These are phyloP conservation scores for Kryptolebias ocellatus DNA, from an alignment of 2,797 vertebrate genomes.

Conservation along the genomic window DNA sequence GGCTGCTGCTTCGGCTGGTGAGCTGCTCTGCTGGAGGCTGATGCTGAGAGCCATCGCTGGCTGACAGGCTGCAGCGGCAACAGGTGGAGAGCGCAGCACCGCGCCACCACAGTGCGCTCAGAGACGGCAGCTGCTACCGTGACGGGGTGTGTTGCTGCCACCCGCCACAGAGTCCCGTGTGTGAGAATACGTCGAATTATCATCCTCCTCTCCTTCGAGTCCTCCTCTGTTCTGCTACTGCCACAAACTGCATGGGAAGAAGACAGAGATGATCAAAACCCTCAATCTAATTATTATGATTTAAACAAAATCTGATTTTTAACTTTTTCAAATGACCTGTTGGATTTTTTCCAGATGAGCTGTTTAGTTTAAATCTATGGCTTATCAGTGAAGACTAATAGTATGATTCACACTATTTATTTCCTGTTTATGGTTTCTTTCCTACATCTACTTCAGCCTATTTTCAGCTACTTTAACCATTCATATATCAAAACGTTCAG, in stretches of 20 bases:
- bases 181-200: constrained; percentile 81
- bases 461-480: no score
- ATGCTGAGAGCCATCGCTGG: constrained; percentile 76
- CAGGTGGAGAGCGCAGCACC: constrained; percentile 56
- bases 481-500: no score
- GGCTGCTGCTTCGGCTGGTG: constrained; percentile 73
- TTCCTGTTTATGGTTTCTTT: no score
- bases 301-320: neutral
- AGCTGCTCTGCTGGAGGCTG: constrained; percentile 61
- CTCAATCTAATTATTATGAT: neutral
- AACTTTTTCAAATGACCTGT: no score
- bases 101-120: constrained; percentile 20
- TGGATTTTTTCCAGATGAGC: no score
- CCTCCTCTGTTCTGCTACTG: constrained; percentile 32
- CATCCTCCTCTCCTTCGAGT: constrained; percentile 42
- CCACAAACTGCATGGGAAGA: constrained; percentile 36
- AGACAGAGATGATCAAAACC: neutral
- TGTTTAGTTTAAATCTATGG: no score
- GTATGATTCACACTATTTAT: no score
- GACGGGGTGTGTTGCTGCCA: constrained; percentile 50
- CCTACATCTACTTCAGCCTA: no score
- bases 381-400: no score
- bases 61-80: neutral
- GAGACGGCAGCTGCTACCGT: constrained; percentile 12
- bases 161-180: constrained; percentile 67